Conservation (phyloP, 2,888 invertebrate genomes). For the Drosophila acutilabella region DNA sequence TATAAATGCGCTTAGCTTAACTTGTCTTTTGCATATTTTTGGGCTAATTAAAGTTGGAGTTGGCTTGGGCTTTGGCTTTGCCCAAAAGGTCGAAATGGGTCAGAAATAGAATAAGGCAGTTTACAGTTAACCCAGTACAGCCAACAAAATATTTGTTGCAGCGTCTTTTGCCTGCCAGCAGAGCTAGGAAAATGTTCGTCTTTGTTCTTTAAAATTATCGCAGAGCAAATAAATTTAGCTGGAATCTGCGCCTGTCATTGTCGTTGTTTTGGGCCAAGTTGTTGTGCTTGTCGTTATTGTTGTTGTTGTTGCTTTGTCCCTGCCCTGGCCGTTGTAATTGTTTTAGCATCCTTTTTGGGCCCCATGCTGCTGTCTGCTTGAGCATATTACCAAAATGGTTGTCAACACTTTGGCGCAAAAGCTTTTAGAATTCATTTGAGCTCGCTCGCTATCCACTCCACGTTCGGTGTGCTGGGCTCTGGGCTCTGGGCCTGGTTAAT, state of each 20-base stretch:
- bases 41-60: slow-evolving; percentile 54
- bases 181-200: slow-evolving; percentile 52
- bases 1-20: slow-evolving; percentile 29
- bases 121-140: slow-evolving; percentile 2
- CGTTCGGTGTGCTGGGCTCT: no score
- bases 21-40: slow-evolving; percentile 15
- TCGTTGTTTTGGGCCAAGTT: slow-evolving; percentile 40
- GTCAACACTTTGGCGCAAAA: slow-evolving; percentile 72
- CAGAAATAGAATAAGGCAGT: slow-evolving; percentile 7
- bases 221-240: slow-evolving; percentile 70
- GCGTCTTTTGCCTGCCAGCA: slow-evolving; percentile 31
- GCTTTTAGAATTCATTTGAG: slow-evolving; percentile 68
- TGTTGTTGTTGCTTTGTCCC: slow-evolving; percentile 31
- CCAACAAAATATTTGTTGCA: neutral
- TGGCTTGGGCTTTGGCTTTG: slow-evolving; percentile 35
- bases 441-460: slow-evolving; percentile 16
- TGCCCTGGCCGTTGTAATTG: slow-evolving; percentile 55
- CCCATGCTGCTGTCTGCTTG: slow-evolving; percentile 40
- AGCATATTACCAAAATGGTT: slow-evolving; percentile 72
- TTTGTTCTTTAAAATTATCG: slow-evolving; percentile 74
- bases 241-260: slow-evolving; percentile 71
- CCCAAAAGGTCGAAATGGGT: slow-evolving; percentile 39
- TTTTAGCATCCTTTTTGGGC: slow-evolving; percentile 64
- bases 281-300: slow-evolving; percentile 20
- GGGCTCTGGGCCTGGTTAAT: slow-evolving; percentile 45